Base-by-base conservation (phyloP, 1,140 invertebrate species). In the Drosophila punjabiensis region DNA sequence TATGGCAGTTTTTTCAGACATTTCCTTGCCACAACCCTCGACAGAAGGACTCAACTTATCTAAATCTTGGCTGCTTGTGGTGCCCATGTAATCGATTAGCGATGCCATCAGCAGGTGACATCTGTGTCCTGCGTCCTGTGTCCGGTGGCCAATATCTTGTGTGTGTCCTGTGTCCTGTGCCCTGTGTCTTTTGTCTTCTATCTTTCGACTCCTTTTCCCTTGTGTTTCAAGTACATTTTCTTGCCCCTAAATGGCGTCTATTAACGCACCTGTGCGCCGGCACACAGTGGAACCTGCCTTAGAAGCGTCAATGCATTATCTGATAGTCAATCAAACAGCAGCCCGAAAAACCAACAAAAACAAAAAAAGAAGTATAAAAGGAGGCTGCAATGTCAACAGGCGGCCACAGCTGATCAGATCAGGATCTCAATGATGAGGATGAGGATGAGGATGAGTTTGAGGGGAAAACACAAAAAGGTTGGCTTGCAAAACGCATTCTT, bases 261-360 rank as follows among this genome's bases (percentile, higher is more conserved):
- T 81, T 81, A 81, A 76, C 78, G 79, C 79, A 81, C 79, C 78
- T 81, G 77, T 81, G 75, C 24, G 3, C 66, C 18, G 45, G 20
- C 24, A 9, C 33, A 43, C 18, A 33, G 45, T 56, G 47, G 52
- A 48, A 58, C 39, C 78, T 81, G 79, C 78, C 79, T 76, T 81
- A 81, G 79, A 81, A 76, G 79, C 79, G 79, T 81, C 79, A 81
- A 76, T 61, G 70, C 79, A 81, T 81, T 81, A 81, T 81, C 79
- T 63, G 79, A 81, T 81, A 81, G 78, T 81, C 79, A 81, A 81
- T 81, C 79, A 75, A 80, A 79, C 75, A 79, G 68, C 76, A 79
- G 77, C 66, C 67, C 53, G 24, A 18, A 78, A 56, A 62, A 18
- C 16, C 5, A n/a, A 24, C 32, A 43, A 14, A 9, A 18, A 24